Conservation (phyloP, 2,888 invertebrate species). For the Hyposoter didymator region DNA sequence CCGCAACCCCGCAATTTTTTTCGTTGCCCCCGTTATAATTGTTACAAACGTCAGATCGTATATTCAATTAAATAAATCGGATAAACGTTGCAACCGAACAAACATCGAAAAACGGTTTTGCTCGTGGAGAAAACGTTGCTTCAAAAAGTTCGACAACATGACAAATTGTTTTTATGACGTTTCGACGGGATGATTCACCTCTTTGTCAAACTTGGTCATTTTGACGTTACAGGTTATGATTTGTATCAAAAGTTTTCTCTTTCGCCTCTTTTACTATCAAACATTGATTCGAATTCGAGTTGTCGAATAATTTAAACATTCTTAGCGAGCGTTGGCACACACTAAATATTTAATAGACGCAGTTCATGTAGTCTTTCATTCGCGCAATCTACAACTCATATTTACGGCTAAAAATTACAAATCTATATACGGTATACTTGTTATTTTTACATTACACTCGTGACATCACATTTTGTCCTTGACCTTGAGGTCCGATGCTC, state of each 20-base stretch:
- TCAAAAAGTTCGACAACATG: conserved; percentile 47
- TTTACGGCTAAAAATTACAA: neutral
- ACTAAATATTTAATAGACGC: neutral
- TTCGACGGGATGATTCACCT: conserved; percentile 58
- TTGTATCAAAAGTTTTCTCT: conserved; percentile 48
- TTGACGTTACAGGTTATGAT: conserved; percentile 75
- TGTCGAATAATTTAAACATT: no score
- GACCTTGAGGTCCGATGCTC: conserved; percentile 21
- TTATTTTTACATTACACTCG: neutral
- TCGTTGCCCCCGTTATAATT: conserved; percentile 40
- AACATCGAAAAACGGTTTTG: neutral
- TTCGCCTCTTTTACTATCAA: conserved; percentile 28
- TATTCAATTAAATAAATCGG: conserved; percentile 59
- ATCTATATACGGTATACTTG: neutral
- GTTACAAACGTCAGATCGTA: conserved; percentile 65
- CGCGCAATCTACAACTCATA: no score
- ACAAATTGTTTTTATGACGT: conserved; percentile 33
- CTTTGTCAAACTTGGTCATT: conserved; percentile 62
- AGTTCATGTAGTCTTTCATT: neutral
- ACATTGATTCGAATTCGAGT: neutral
- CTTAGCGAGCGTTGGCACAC: no score
- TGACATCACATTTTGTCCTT: neutral
- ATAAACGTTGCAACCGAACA: conserved; percentile 29
- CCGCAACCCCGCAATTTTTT: conserved; percentile 6
- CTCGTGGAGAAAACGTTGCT: neutral